Evolutionary conservation across 37 sponge, comb jelly and placozoan species (phyloP).

Genomic region (Beroe forskalii): DNA sequence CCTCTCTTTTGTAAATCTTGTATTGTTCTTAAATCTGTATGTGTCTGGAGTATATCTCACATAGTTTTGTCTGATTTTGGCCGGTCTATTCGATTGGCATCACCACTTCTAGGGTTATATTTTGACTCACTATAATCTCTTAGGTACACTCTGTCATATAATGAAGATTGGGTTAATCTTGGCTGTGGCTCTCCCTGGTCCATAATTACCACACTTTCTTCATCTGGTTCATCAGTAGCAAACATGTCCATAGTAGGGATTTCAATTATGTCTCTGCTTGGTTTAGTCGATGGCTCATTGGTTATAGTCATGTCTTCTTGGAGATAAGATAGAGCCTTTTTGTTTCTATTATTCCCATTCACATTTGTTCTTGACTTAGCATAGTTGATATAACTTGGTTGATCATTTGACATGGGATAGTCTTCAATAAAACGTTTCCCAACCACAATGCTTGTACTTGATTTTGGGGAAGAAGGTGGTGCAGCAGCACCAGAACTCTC

Average conservation of each 20-base stretch:
- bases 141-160: background rate
- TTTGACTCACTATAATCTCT: background rate
- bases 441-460: background rate
- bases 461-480: conserved; percentile 32
- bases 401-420: background rate
- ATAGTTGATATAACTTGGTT: background rate
- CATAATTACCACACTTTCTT: conserved; percentile 22
- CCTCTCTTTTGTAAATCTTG: background rate
- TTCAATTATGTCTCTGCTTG: background rate
- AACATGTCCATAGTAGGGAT: conserved; percentile 3
- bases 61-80: background rate
- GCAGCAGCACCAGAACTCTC: conserved; percentile 18
- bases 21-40: background rate
- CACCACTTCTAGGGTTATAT: background rate
- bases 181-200: background rate
- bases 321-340: background rate
- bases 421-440: conserved; percentile 2
- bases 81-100: background rate
- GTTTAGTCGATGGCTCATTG: background rate
- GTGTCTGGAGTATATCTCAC: conserved; percentile 4
- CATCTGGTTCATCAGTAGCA: conserved; percentile 22
- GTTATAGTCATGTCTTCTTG: conserved; percentile 41
- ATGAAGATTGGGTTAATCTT: background rate
- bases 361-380: background rate
- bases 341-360: too few relatives aligned